Evolutionary conservation across 2,888 invertebrate genomes (phyloP), one percentile per base, ranked within the genome.

Genomic region (Schrankia costaestrigalis): DNA sequence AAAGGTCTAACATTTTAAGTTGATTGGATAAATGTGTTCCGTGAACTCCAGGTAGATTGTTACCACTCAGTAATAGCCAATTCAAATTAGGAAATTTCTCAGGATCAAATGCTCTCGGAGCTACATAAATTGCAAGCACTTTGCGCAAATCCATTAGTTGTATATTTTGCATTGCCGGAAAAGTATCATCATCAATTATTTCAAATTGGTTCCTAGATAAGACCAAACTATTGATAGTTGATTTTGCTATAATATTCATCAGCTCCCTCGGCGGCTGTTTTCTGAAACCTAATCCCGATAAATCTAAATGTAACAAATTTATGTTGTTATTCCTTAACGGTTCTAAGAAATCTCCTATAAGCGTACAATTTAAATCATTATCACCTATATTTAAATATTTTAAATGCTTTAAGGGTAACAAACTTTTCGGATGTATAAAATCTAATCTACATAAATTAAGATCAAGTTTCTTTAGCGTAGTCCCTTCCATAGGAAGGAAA

Each of bases 181-280:
- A 91, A 2, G 74, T 66, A n/a, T 84, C 71, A 6, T 84, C 75
- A 7, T 60, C 56, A 4, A 91, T 78, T 1, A 80, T 62, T 70
- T 90, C 90, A 53, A 91, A 90, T 49, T 90, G 90, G 56, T 91
- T 91, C 29, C 82, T 67, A 0, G 89, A 76, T 22, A 91, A 56
- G 31, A 74, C 76, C 24, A 91, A 64, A 26, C 71, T 67, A 14
- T 74, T 82, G 22, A 91, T 79, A 1, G 85, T 89, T 0, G 89
- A 83, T 9, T 78, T 68, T 3, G 89, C 87, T 28, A 91, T 84
- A 0, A 85, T 72, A 35, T 84, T 63, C 54, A 91, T 63, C 3
- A 91, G 56, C 2, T 65, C 46, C 36, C 54, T 77, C 0, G 90
- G 90, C 0, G 89, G 82, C 11, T 69, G 63, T 56, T 86, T 89